Base-by-base conservation (phyloP, 2,888 invertebrate genomes). In the Brachyopa scutellaris region DNA sequence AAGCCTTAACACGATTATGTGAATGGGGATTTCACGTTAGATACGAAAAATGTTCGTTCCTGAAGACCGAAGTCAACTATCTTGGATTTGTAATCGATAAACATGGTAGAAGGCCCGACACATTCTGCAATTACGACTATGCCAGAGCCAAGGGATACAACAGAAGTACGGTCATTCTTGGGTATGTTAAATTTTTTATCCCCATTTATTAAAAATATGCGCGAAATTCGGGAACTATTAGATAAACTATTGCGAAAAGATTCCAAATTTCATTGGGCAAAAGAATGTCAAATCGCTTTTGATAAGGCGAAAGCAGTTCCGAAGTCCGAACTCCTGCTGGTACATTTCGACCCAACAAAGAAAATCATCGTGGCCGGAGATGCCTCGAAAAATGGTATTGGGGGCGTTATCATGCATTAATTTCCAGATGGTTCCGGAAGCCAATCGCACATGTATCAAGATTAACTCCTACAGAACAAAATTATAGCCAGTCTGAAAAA, bases 401-500 rank as follows among this genome's bases (percentile, higher is more conserved):
- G 64, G 11, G 64, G 57, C 8, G 62, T 53, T 21, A 55, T 70
- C 21, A 49, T 62, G 31, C 70, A 70, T 45, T 13, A 1, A 11
- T 55, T 74, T 6, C 1, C 57, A 3, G 53, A 45, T 61, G 59
- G 45, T 0, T 38, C 42, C 23, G 45, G n/a, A 61, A 53, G 29
- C 21, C 40, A 4, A 33, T 69, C 13, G 19, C 29, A 8, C 31
- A 53, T 31, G 62, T 29, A 11, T 31, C 72, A 17, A 21, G 72
- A 4, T 36, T 64, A 7, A 64, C 72, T 17, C 8, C 31, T 5
- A 11, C 62, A 17, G 74, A 66, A 13, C 36, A 66, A 57, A 66
- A 66, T 29, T 74, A 49, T 74, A 84, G 87, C 11, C 87, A 88
- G 79, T 85, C 87, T 6, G 87, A 88, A 31, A 72, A 72, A 53